phyloP scores from a whole-genome alignment of 1,140 invertebrate species.

The Bursaphelenchus mucronatus region DNA sequence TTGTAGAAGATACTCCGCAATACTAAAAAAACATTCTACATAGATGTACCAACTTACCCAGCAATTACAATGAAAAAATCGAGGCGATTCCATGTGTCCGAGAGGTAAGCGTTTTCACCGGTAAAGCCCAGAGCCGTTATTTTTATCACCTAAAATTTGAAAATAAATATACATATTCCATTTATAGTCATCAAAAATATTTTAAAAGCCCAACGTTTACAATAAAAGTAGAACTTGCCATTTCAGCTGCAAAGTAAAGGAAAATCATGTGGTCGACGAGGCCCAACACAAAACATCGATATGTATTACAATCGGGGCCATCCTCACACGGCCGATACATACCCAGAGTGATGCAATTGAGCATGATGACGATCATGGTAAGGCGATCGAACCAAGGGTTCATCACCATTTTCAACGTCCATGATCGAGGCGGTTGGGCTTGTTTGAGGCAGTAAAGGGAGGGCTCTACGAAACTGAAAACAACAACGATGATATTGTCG shows the following conservation, averaged over 20 bases:
- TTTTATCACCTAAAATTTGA: slow-evolving; percentile 76
- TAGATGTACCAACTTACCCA: slow-evolving; percentile 69
- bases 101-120: slow-evolving; percentile 86
- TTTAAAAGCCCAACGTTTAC: background rate
- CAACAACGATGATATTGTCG: background rate
- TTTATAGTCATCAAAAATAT: background rate
- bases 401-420: slow-evolving; percentile 87
- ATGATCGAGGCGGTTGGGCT: slow-evolving; percentile 76
- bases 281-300: slow-evolving; percentile 85
- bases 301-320: slow-evolving; percentile 77
- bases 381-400: slow-evolving; percentile 99
- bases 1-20: slow-evolving; percentile 86
- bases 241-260: slow-evolving; percentile 81
- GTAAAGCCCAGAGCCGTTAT: slow-evolving; percentile 97
- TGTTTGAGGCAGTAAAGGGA: slow-evolving; percentile 77
- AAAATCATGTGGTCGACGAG: slow-evolving; percentile 97
- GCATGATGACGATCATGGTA: slow-evolving; percentile 92
- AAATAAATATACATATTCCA: background rate
- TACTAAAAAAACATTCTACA: slow-evolving; percentile 66
- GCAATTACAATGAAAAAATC: slow-evolving; percentile 97
- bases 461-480: slow-evolving; percentile 49
- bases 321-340: slow-evolving; percentile 95
- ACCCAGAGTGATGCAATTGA: slow-evolving; percentile 96
- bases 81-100: slow-evolving; percentile 89
- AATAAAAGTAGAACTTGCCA: slow-evolving; percentile 41